Conservation (phyloP, 2,113 vertebrate genomes). For the Pontoporia blainvillei region DNA sequence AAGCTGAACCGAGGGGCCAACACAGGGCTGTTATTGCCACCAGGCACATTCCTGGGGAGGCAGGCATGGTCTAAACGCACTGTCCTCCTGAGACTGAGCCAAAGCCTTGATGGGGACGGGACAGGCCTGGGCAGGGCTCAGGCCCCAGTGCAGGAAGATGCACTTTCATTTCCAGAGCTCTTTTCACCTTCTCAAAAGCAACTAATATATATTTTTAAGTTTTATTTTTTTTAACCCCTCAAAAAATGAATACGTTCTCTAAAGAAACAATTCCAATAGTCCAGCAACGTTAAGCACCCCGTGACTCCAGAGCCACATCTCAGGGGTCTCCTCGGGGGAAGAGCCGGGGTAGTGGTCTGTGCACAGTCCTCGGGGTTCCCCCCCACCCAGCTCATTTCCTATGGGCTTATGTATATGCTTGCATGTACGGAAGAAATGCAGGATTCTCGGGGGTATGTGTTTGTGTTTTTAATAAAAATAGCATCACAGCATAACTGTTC, state of each 20-base stretch:
- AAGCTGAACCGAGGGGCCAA: neutral
- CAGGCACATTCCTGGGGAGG: neutral
- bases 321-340: neutral
- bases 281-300: neutral
- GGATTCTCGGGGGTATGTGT: neutral
- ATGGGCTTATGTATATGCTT: neutral
- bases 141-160: neutral
- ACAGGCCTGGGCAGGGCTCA: neutral
- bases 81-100: rapidly evolving
- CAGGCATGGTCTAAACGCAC: neutral
- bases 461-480: neutral
- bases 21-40: rapidly evolving
- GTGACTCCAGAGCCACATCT: neutral
- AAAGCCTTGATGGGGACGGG: neutral
- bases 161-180: neutral
- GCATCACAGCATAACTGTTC: neutral
- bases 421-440: neutral
- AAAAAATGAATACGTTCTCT: neutral
- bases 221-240: neutral
- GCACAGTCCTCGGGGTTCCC: neutral
- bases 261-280: neutral
- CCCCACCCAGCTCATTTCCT: neutral
- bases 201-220: neutral
- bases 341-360: neutral
- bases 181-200: neutral